Base-by-base conservation (phyloP, 2,797 vertebrate species). In the Coilia nasus region DNA sequence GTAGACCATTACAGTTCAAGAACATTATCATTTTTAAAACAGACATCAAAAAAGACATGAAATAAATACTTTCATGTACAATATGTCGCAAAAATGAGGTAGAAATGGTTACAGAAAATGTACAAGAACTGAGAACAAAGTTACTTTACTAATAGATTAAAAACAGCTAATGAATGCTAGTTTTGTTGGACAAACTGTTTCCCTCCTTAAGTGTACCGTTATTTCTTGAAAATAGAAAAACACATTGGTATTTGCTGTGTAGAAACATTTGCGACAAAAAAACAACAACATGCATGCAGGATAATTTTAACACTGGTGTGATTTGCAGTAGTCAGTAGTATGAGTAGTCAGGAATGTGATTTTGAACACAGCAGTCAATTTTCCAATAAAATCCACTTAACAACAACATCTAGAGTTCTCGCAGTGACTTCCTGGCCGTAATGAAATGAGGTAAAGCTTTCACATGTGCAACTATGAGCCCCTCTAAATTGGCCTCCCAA, bases 51-150 rank as follows among this genome's bases (percentile, higher is more conserved):
- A 95, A 94, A 96, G 96, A 96, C 97, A 97, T 97, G 97, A 98
- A 98, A 98, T 98, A 98, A 99, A 98, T 97, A 99, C 88, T 97
- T 96, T 97, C 97, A 97, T 97, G 96, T 98, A 98, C 96, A 98
- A 97, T 97, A 97, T 91, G 94, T 96, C 95, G 93, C 95, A 95
- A 98, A 97, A 97, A 98, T 98, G 98, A 99, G 98, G 98, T 99
- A 99, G 98, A 99, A 98, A 97, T 97, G 97, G 97, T 98, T 97
- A 97, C 96, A 98, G 95, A 97, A 96, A 96, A 96, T 95, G 91
- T 95, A 96, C 94, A 95, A 95, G 91, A 95, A 94, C 93, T 92
- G 92, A 94, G 89, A 94, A 94, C 91, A 94, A 94, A 92, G 87
- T 93, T 93, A 94, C 93, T 87, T 91, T 85, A 87, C 93, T 92